Conservation (phyloP, 2,113 vertebrate species). For the Cnemophilus loriae region DNA sequence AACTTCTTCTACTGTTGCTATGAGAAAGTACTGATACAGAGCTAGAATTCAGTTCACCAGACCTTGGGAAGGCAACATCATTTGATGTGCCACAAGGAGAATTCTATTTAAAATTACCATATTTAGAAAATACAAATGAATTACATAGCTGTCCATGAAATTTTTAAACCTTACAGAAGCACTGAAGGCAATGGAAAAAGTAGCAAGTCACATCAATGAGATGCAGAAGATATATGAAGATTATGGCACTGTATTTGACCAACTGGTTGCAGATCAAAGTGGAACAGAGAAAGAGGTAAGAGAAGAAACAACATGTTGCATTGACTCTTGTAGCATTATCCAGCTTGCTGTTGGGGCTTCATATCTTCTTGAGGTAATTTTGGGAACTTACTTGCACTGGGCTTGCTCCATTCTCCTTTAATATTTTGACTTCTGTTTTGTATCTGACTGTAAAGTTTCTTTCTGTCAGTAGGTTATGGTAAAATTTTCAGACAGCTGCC, state of each 20-base stretch:
- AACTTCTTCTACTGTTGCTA: not conserved
- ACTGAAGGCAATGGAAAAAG: constrained; percentile 96
- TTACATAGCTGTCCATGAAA: not conserved
- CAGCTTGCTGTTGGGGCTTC: not conserved
- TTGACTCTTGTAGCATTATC: not conserved
- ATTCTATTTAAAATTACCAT: not conserved
- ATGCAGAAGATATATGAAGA: constrained; percentile 99
- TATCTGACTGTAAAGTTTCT: not conserved
- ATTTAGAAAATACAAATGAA: not conserved
- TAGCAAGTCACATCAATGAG: constrained; percentile 98
- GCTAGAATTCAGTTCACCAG: not conserved
- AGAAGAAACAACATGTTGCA: not conserved
- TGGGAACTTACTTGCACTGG: not conserved
- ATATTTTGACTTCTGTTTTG: not conserved
- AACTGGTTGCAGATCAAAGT: constrained; percentile 91
- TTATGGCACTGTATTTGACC: constrained; percentile 93
- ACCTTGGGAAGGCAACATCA: not conserved
- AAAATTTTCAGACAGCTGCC: constrained; percentile 26
- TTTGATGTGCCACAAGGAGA: not conserved
- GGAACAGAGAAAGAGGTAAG: constrained; percentile 89
- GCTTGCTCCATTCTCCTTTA: not conserved
- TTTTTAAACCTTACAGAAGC: constrained; percentile 79
- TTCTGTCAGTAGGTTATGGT: not conserved
- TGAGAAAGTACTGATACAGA: not conserved
- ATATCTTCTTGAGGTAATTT: not conserved